Base-by-base conservation (phyloP, 2,888 invertebrate species). In the Panzeria rudis region DNA sequence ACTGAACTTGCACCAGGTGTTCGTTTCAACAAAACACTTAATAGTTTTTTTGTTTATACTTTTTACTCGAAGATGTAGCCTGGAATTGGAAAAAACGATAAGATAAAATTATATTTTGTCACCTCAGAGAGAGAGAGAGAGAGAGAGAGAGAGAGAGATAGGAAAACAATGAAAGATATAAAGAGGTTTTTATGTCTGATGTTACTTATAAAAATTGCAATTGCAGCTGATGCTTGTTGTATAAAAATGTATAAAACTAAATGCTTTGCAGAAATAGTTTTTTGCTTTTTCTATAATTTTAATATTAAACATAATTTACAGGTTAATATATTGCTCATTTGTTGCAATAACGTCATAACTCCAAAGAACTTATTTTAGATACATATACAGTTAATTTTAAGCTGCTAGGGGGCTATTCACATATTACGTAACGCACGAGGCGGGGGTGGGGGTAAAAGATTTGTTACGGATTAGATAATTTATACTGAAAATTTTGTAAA, bases 21-120 rank as follows among this genome's bases (percentile, higher is more conserved):
- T 85, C 35, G 52, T 75, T 85, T 56, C 69, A 82, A 78, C 81
- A 85, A 82, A 85, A 78, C 85, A 85, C 85, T 85, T 78, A 80
- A 64, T 56, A 75, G 15, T 23, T 17, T 44, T 72, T 75, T 73
- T 50, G 52, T 56, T 13, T 11, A 7, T 17, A 59, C 8, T 62
- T 50, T 52, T 50, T 68, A 8, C 32, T 44, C 32, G 25, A 41
- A 76, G 59, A 61, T 81, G 81, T 73, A 85, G 56, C 69, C 62
- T 78, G 32, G 29, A 35, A 50, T 35, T 6, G 23, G 6, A 44
- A 77, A 80, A 56, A 56, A 59, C 23, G 29, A 50, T 17, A 56
- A 13, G 29, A 35, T 52, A 50, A 50, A 78, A 61, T 23, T 84
- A 38, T 62, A 23, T 76, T 73, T 61, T 84, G 84, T 81, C 84